These are phyloP conservation scores for Carassius gibelio DNA, from an alignment of 2,113 vertebrate genomes.

Conservation along the genomic window DNA sequence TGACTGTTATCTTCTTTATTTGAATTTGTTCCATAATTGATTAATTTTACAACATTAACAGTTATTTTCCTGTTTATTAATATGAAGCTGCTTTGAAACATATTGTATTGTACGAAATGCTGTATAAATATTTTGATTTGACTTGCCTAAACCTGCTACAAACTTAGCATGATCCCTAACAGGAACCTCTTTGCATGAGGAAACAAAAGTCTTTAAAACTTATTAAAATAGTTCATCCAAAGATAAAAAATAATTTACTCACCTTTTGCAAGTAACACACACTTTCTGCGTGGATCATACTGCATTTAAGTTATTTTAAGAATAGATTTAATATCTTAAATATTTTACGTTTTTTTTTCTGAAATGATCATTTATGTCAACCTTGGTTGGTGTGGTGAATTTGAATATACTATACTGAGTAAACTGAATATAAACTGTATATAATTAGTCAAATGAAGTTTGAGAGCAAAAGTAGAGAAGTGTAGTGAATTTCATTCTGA, in stretches of 20 bases:
- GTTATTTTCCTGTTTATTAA: no score
- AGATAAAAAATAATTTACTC: not conserved
- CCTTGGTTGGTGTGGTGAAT: not conserved
- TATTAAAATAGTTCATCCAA: not conserved
- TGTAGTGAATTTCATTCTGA: not conserved
- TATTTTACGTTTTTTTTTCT: not conserved
- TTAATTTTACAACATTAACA: no score
- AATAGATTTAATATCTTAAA: no score
- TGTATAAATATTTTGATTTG: not conserved
- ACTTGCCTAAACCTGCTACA: not conserved
- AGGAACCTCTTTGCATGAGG: not conserved
- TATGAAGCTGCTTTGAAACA: no score
- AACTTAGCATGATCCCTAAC: not conserved
- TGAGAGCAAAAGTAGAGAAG: not conserved
- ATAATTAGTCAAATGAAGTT: not conserved
- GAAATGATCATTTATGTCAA: not conserved
- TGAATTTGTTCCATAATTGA: not conserved
- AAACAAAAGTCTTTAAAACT: not conserved
- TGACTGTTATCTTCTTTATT: not conserved
- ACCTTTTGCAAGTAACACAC: not conserved
- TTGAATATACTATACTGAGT: not conserved
- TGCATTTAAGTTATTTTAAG: not conserved
- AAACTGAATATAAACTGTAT: not conserved
- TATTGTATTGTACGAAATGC: not conserved
- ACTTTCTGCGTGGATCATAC: not conserved